Conservation (phyloP, 2,797 vertebrate genomes). For the Dipus sagitta region DNA sequence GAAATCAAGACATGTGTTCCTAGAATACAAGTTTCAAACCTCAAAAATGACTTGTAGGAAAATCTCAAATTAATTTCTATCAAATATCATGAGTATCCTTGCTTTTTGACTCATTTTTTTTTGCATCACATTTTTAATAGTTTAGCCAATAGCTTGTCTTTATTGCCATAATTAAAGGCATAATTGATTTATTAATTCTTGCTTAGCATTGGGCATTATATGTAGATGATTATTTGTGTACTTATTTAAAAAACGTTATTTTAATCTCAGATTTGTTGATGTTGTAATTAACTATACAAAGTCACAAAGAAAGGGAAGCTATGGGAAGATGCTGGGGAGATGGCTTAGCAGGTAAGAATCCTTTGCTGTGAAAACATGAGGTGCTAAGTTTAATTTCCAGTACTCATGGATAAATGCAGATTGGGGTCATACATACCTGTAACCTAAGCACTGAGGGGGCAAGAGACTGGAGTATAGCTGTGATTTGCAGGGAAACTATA, state of each 20-base stretch:
- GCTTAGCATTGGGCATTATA: background rate
- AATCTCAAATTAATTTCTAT: slow-evolving; percentile 71
- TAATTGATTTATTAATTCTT: background rate
- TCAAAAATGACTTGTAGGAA: slow-evolving; percentile 68
- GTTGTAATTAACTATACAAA: background rate
- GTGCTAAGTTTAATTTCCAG: too few relatives aligned
- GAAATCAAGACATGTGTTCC: slow-evolving; percentile 34
- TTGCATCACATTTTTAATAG: background rate
- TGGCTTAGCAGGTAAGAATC: too few relatives aligned
- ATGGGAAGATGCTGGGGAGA: too few relatives aligned
- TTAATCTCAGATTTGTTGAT: background rate
- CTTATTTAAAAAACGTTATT: background rate
- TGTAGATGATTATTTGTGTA: background rate
- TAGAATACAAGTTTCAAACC: slow-evolving; percentile 49
- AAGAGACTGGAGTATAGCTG: too few relatives aligned
- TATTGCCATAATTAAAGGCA: background rate
- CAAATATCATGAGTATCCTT: slow-evolving; percentile 66
- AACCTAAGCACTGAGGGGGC: too few relatives aligned
- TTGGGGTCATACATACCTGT: too few relatives aligned
- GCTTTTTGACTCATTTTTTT: background rate
- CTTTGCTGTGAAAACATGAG: too few relatives aligned
- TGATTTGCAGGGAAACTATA: too few relatives aligned
- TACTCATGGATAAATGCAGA: too few relatives aligned
- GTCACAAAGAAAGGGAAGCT: background rate
- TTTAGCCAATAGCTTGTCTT: background rate